Evolutionary conservation across 2,888 invertebrate species (phyloP), one percentile per base, ranked within the genome.

Genomic region (Uropetala carovei): DNA sequence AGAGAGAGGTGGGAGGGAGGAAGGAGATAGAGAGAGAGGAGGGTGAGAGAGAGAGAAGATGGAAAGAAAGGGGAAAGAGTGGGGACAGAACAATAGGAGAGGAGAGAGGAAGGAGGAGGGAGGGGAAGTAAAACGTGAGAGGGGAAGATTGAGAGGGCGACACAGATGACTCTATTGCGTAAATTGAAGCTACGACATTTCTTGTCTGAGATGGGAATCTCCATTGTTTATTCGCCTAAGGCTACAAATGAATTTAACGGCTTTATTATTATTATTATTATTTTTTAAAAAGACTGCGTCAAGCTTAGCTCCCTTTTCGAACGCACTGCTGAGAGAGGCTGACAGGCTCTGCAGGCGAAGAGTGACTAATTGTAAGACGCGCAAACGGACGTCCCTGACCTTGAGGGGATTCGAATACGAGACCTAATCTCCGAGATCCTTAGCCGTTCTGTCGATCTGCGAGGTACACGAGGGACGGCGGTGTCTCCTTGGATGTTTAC

Each of bases 371-470:
- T 5, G 43, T 43, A 43, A 43, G 43, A 43, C 43, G 43, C 43
- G 43, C 43, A 5, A 43, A 43, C 43, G 27, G 13, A 22, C 10
- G 75, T 9, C 75, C 22, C 11, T 75, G 75, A 75, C 75, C 75
- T 75, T 75, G 75, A 13, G 22, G 75, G 64, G 64, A 22, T 75
- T 68, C 18, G 68, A 68, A 68, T 22, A n/a, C 22, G 9, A 22
- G 75, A 75, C 75, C 75, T 75, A 75, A 75, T 75, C 75, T 75
- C 18, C 68, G 68, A 0, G 68, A 68, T 68, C n/a, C 68, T 68
- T n/a, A 75, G 13, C 22, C 22, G 22, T 13, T 22, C 68, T 68
- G 22, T 75, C 75, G 27, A 75, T 75, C 27, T 27, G 75, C 75
- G 7, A 43, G 43, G 5, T n/a, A 43, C 5, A 43, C n/a, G 16